Evolutionary conservation across 2,113 vertebrate species (phyloP), one percentile per base, ranked within the genome.

Genomic region (Silurus meridionalis): DNA sequence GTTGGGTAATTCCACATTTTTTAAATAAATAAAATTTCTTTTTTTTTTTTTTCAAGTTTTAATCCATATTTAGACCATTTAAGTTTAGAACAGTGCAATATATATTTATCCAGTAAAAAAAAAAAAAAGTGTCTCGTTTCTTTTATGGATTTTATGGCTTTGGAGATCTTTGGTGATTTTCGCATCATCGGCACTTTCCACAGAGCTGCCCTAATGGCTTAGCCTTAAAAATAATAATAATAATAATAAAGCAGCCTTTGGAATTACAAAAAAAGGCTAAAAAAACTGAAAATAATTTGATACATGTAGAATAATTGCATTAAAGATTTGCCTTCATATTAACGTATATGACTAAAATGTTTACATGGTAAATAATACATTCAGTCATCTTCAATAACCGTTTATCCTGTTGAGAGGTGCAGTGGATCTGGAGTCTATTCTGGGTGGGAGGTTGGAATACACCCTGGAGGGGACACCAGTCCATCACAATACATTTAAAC

Each of bases 301-400:
- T 50, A 74, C n/a, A 15, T 8, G 53, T 74, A 46, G 21, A 58
- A 69, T 63, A 77, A 10, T 6, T 21, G 69, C 57, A 55, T 64
- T 71, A 83, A 79, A 48, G 48, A 58, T 57, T 63, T 23, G 53
- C 48, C 77, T 77, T 86, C 75, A 67, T 80, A 85, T 64, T 55
- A 78, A 83, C 37, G 58, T 7, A 83, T 67, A 53, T n/a, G 52
- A 78, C 64, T 82, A 55, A 77, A 77, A 85, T 89, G 90, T 94
- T 94, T 94, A 94, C 91, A 94, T 83, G 89, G 93, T 94, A 94
- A 94, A 93, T 92, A 88, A 55, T 78, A 25, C 52, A 53, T 23
- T 53, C 21, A 28, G 17, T 37, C 55, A 37, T 60, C 25, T 58
- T 60, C 14, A 25, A 2, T 79, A 79, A 28, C 14, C 14, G 21